A percentile compares a stretch with the other conserved stretches of the same genome.
Evolutionary conservation across 2,797 vertebrate species (phyloP).

Genomic region (Sebastes steindachneri): DNA sequence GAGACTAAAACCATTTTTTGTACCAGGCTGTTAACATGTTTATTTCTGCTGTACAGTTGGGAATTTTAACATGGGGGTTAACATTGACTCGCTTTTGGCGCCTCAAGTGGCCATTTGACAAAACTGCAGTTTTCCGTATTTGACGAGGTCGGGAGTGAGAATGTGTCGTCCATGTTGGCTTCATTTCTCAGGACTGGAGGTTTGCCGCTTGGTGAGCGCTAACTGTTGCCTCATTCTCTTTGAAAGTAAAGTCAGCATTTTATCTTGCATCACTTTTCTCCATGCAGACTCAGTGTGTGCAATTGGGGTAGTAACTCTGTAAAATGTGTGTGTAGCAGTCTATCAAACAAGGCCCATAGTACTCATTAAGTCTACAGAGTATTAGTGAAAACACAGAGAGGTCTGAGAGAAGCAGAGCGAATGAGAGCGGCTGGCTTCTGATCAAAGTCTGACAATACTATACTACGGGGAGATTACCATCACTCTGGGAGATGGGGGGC

Average conservation of each 20-base stretch:
- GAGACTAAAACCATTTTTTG: too few relatives aligned
- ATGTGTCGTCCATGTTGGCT: too few relatives aligned
- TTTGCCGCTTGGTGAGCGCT: not conserved
- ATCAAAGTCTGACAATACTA: slow-evolving; percentile 69
- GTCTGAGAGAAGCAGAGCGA: slow-evolving; percentile 50
- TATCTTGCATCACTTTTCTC: slow-evolving; percentile 42
- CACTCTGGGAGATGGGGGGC: slow-evolving; percentile 18
- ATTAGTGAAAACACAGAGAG: slow-evolving; percentile 32
- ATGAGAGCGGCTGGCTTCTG: slow-evolving; percentile 50
- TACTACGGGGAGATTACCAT: slow-evolving; percentile 64
- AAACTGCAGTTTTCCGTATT: too few relatives aligned
- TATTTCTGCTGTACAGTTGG: too few relatives aligned
- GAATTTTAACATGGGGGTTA: too few relatives aligned
- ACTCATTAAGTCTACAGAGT: slow-evolving; percentile 61
- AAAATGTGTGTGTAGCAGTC: slow-evolving; percentile 1
- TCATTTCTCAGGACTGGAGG: too few relatives aligned
- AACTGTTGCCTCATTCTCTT: slow-evolving; percentile 59
- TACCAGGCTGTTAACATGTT: too few relatives aligned
- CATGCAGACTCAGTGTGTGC: not conserved
- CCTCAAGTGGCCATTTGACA: too few relatives aligned
- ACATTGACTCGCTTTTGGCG: too few relatives aligned
- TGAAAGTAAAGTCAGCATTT: slow-evolving; percentile 64
- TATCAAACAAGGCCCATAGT: slow-evolving; percentile 33
- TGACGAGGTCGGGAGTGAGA: too few relatives aligned
- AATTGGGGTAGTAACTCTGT: not conserved